Percentiles rank a stretch among this genome's conserved stretches.
These are phyloP conservation scores for Vesta saturnalis DNA, from an alignment of 2,888 invertebrate species.

Conservation along the genomic window DNA sequence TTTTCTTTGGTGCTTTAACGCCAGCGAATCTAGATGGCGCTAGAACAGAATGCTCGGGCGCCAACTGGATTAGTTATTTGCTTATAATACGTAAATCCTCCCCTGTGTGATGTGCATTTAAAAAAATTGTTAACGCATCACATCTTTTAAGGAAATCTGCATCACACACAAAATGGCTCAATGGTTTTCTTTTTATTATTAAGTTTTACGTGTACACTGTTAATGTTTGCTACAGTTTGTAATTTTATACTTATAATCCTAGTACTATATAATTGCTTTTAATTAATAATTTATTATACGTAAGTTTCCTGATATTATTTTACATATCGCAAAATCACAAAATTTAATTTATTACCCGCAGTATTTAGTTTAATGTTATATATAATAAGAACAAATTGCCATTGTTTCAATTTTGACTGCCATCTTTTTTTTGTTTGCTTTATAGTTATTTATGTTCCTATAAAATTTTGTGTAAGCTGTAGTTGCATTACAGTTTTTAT, in stretches of 20 bases:
- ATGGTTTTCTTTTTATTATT: constrained; percentile 11
- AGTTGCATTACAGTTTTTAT: constrained; percentile 36
- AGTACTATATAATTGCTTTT: constrained; percentile 26
- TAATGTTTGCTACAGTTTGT: constrained; percentile 37
- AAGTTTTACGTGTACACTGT: constrained; percentile 19
- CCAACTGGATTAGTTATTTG: constrained; percentile 27
- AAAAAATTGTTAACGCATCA: constrained; percentile 4
- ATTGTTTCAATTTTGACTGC: constrained; percentile 47
- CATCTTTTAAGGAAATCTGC: background rate
- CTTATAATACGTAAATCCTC: constrained; percentile 20
- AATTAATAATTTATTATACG: constrained; percentile 33
- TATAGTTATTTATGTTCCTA: constrained; percentile 38
- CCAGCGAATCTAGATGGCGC: constrained; percentile 11
- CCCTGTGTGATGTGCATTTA: constrained; percentile 16
- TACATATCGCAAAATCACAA: constrained; percentile 19
- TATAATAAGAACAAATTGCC: constrained; percentile 38
- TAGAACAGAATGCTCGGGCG: too few relatives aligned
- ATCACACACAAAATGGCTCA: background rate
- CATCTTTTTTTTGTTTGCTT: constrained; percentile 40
- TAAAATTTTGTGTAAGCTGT: constrained; percentile 33
- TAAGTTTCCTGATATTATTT: constrained; percentile 26
- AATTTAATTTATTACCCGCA: constrained; percentile 20
- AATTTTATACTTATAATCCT: constrained; percentile 34
- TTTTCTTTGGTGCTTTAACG: constrained; percentile 32
- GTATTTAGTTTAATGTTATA: constrained; percentile 21